Evolutionary conservation across 2,113 vertebrate species (phyloP).

Genomic region (Alethe diademata): DNA sequence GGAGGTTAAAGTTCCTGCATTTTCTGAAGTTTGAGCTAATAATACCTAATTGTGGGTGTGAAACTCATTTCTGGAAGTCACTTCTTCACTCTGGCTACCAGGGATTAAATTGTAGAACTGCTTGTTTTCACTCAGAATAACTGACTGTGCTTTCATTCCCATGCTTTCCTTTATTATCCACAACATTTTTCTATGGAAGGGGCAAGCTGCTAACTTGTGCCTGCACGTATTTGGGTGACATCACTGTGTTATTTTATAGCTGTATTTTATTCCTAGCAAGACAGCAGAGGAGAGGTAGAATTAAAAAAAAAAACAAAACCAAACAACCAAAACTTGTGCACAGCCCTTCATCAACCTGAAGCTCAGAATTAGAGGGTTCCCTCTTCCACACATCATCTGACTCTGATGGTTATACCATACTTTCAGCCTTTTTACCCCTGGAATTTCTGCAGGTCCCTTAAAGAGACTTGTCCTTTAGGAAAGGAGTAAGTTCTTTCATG

Average conservation of each 20-base stretch:
- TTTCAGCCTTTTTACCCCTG: neutral
- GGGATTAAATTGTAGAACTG: neutral
- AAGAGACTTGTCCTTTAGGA: neutral
- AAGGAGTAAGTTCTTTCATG: neutral
- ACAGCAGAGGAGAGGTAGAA: neutral
- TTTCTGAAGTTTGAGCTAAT: neutral
- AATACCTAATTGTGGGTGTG: neutral
- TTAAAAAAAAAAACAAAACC: neutral
- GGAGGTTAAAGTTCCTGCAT: neutral
- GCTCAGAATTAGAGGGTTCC: neutral
- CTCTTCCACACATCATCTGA: neutral
- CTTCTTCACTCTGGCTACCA: neutral
- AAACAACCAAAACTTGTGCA: neutral
- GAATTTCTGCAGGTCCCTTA: neutral
- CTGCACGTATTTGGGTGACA: neutral
- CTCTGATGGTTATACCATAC: neutral
- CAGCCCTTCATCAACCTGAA: neutral
- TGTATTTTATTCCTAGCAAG: neutral
- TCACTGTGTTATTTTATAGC: neutral
- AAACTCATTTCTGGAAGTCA: neutral
- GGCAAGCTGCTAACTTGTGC: neutral
- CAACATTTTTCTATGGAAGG: accelerated
- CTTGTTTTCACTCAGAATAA: neutral
- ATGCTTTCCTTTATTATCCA: neutral
- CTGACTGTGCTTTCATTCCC: neutral